Evolutionary conservation across 2,797 vertebrate genomes (phyloP), one percentile per base, ranked within the genome.

Genomic region (Botia kubotai): DNA sequence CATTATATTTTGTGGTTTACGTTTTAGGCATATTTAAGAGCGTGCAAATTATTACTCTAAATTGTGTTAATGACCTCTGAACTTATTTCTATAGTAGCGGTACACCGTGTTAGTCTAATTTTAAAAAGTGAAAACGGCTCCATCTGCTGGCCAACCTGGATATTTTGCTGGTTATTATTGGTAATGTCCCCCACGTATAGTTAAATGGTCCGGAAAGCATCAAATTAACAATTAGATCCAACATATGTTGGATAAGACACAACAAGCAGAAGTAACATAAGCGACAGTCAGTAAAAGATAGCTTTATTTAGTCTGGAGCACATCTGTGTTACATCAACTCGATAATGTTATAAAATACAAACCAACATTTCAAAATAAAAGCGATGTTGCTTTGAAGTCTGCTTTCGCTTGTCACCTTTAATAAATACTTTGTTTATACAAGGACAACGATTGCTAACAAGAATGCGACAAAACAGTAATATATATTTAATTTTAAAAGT

Each of bases 291-390:
- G 87, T 90, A 92, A 93, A 93, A 93, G 87, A 92, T 88, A 83
- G 68, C 82, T 94, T 93, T 94, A 94, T 94, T 94, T 90, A 93
- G 84, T 93, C 89, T 86, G 84, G 89, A 87, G 87, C 90, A 93
- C 90, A 91, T 88, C 89, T 81, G 85, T 89, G 85, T 92, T 94
- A 91, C 92, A 95, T 95, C 94, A 85, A 71, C 17, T 86, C 94
- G 95, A 95, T 96, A 95, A 94, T 95, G 92, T 96, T 95, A 96
- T 96, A 95, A 94, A 96, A 96, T 96, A 96, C 87, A 95, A 95
- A 94, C 90, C 93, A 96, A 95, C 95, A 96, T 97, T 97, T 97
- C 89, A 96, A 97, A 98, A 98, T 97, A 97, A 98, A 98, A 97
- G 96, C 95, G 93, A 94, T 91, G 92, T 94, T 92, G 93, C 87